Percentiles rank a stretch among this genome's conserved stretches.
These are phyloP conservation scores for Acleris sparsana DNA, from an alignment of 2,888 invertebrate genomes.

Conservation along the genomic window DNA sequence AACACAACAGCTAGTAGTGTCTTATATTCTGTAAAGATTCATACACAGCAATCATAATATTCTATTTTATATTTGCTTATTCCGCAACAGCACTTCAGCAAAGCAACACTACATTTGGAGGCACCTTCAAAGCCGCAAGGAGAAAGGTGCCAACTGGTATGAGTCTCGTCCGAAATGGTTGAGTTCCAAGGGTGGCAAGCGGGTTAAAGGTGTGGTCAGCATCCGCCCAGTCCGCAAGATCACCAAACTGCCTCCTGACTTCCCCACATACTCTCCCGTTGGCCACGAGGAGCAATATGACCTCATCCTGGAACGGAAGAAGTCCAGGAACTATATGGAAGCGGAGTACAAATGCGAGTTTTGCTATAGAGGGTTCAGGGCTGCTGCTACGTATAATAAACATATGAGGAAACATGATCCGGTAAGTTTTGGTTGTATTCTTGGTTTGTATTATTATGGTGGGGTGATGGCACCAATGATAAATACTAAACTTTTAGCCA, in stretches of 20 bases:
- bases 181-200: slow-evolving; percentile 45
- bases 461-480: no score
- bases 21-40: no score
- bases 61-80: no score
- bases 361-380: slow-evolving; percentile 69
- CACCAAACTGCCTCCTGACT: slow-evolving; percentile 59
- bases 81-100: slow-evolving; percentile 58
- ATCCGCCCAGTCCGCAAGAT: slow-evolving; percentile 50
- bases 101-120: slow-evolving; percentile 68
- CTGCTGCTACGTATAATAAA: slow-evolving; percentile 59
- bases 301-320: slow-evolving; percentile 58
- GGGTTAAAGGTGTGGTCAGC: slow-evolving; percentile 47
- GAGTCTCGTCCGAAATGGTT: slow-evolving; percentile 59
- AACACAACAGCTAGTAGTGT: no score
- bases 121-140: slow-evolving; percentile 59
- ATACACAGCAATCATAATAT: no score
- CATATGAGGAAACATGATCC: slow-evolving; percentile 77
- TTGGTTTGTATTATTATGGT: no score
- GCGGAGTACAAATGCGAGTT: slow-evolving; percentile 64
- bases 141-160: slow-evolving; percentile 56
- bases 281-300: slow-evolving; percentile 68
- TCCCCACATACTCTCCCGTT: slow-evolving; percentile 58
- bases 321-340: slow-evolving; percentile 64
- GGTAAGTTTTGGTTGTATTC: slow-evolving; percentile 49
- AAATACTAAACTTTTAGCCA: no score